Evolutionary conservation across 1,140 invertebrate species (phyloP).

Genomic region (Planococcus citri): DNA sequence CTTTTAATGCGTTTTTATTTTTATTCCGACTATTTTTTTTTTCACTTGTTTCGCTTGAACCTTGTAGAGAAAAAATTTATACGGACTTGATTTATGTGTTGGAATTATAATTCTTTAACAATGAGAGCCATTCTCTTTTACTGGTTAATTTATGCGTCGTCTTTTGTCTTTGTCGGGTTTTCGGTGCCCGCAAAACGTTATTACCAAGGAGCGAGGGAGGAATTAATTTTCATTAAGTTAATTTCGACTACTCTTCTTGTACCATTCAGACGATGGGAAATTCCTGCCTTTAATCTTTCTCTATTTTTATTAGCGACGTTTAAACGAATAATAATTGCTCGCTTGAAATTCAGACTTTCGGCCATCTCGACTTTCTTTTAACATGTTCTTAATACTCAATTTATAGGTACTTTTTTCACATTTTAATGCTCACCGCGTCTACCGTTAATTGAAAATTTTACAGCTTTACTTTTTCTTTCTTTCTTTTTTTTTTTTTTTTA

Average conservation of each 20-base stretch:
- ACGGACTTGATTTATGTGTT: constrained; percentile 1
- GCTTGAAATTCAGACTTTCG: background rate
- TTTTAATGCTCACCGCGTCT: too few species aligned
- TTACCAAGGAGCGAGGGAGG: constrained; percentile 1
- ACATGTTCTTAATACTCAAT: background rate
- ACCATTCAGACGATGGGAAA: background rate
- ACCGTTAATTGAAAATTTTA: background rate
- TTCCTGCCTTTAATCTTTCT: background rate
- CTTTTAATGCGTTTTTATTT: constrained; percentile 8
- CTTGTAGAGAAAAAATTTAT: background rate
- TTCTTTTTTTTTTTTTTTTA: too few species aligned
- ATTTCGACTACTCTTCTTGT: constrained; percentile 2
- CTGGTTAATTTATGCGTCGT: constrained; percentile 13
- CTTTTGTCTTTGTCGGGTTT: background rate
- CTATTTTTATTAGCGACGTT: constrained; percentile 13
- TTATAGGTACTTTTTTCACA: background rate
- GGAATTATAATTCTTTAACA: constrained; percentile 16
- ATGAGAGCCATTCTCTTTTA: constrained; percentile 12
- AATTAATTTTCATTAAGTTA: constrained; percentile 20
- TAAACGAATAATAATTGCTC: constrained; percentile 13
- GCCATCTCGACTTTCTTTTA: background rate
- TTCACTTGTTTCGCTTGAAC: background rate
- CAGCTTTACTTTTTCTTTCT: too few species aligned
- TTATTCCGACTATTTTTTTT: background rate
- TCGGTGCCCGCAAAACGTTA: background rate